These are phyloP conservation scores for Cherax destructor DNA, from an alignment of 1,140 invertebrate genomes.

Conservation along the genomic window DNA sequence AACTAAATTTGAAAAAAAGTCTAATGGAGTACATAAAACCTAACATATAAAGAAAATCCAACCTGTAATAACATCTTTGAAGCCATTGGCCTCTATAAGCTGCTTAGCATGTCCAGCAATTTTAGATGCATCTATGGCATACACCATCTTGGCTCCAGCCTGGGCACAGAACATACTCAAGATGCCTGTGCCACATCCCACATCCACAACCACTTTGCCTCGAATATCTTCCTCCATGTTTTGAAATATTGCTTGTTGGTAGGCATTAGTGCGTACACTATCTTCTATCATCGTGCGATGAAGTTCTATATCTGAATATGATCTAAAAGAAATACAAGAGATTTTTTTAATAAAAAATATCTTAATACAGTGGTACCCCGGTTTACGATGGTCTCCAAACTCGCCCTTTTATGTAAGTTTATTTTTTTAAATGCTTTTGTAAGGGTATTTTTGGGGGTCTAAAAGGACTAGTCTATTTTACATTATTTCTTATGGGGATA, in stretches of 20 bases:
- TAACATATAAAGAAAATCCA: not conserved
- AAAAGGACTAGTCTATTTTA: too few species aligned
- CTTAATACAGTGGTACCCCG: too few species aligned
- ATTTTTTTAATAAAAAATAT: not conserved
- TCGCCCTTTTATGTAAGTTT: too few species aligned
- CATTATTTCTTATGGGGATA: too few species aligned
- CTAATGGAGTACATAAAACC: too few species aligned
- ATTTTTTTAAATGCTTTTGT: too few species aligned
- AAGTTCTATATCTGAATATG: constrained; percentile 97
- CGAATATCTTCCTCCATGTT: constrained; percentile 80
- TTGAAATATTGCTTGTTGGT: constrained; percentile 91
- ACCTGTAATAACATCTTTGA: constrained; percentile 69
- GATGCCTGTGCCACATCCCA: constrained; percentile 98
- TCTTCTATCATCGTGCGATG: constrained; percentile 97
- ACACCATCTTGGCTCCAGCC: constrained; percentile 94
- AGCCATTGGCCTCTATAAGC: constrained; percentile 70
- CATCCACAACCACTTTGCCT: constrained; percentile 91
- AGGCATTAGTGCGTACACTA: constrained; percentile 92
- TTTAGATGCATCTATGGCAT: constrained; percentile 94
- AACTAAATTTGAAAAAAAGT: too few species aligned
- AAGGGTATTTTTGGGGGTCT: too few species aligned
- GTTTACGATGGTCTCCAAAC: too few species aligned
- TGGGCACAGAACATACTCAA: constrained; percentile 97
- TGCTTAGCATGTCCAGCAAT: constrained; percentile 90
- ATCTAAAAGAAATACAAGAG: constrained; percentile 75